Percentiles rank a stretch among this genome's conserved stretches.
These are phyloP conservation scores for Plebejus anna DNA, from an alignment of 2,888 invertebrate species.

Conservation along the genomic window DNA sequence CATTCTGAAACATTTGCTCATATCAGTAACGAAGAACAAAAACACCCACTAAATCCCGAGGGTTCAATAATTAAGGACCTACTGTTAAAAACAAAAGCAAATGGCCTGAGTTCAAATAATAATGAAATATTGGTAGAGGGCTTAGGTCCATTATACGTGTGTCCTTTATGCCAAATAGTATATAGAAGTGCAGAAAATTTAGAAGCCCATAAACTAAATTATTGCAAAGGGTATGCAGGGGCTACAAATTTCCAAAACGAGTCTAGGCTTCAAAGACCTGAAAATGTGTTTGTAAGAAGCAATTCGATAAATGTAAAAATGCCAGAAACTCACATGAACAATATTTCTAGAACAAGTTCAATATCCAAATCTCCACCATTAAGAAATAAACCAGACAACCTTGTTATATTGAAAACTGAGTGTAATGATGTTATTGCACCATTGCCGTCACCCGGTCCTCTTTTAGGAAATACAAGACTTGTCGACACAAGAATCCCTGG, in stretches of 20 bases:
- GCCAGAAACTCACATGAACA: slow-evolving; percentile 73
- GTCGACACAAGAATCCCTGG: slow-evolving; percentile 81
- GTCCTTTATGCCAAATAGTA: slow-evolving; percentile 87
- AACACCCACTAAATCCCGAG: slow-evolving; percentile 83
- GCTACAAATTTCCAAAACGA: slow-evolving; percentile 61
- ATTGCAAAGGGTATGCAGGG: slow-evolving; percentile 84
- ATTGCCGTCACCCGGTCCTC: slow-evolving; percentile 89
- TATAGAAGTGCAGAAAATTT: slow-evolving; percentile 90
- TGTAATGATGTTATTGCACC: slow-evolving; percentile 79
- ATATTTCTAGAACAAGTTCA: slow-evolving; percentile 54
- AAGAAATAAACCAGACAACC: slow-evolving; percentile 77
- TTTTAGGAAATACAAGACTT: slow-evolving; percentile 89
- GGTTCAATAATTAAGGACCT: slow-evolving; percentile 88
- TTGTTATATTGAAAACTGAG: slow-evolving; percentile 74
- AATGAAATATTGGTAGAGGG: slow-evolving; percentile 79
- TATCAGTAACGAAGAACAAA: slow-evolving; percentile 55
- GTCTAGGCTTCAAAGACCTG: slow-evolving; percentile 57
- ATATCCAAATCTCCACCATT: slow-evolving; percentile 59
- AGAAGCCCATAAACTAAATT: slow-evolving; percentile 88
- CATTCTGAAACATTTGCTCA: slow-evolving; percentile 79
- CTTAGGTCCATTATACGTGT: slow-evolving; percentile 82
- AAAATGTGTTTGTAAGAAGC: slow-evolving; percentile 77
- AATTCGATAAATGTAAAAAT: slow-evolving; percentile 80
- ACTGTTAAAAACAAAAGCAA: slow-evolving; percentile 83
- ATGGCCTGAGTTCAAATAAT: slow-evolving; percentile 63